Evolutionary conservation across 2,888 invertebrate genomes (phyloP), one percentile per base, ranked within the genome.

Genomic region (Drosophila nr. fundita): DNA sequence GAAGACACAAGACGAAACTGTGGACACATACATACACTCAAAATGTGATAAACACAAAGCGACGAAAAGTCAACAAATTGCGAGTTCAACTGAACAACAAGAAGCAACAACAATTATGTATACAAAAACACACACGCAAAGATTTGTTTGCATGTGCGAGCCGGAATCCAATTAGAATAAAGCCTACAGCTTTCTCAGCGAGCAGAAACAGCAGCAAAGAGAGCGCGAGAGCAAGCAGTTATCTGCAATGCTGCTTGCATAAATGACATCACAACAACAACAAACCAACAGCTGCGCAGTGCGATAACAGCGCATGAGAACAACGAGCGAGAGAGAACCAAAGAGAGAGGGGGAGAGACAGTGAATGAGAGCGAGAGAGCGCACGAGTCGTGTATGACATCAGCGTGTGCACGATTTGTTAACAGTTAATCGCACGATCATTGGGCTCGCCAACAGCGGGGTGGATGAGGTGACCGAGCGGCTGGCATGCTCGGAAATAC

Each of bases 381-480:
- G 29, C 48, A 57, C 24, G 34, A 63, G 54, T 65, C 79, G 59
- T 68, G 82, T 73, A 87, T 87, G 87, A 87, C 90, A 87, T 87
- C 87, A 87, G 90, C 87, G 89, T 89, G 89, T 87, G 87, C 89
- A 88, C 90, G 90, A 88, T 86, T 87, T 81, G 87, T 90, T 89
- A 90, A 87, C 87, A 90, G 87, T 90, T 90, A 90, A 87, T 72
- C 87, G 76, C 82, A 76, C 82, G 81, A 87, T 79, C 89, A 40
- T 42, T 65, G 24, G 30, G 29, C 57, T 21, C 13, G 40, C 52
- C 27, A 53, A 30, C 27, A 45, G 38, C 52, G 59, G 36, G 36
- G 27, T 27, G 27, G 36, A 24, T 10, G 24, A 27, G 57, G 48
- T 34, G 29, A 27, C 27, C 45, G 29, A 15, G 54, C 18, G 40